Evolutionary conservation across 2,797 vertebrate genomes (phyloP).

Genomic region (Amphiprion clarkii): DNA sequence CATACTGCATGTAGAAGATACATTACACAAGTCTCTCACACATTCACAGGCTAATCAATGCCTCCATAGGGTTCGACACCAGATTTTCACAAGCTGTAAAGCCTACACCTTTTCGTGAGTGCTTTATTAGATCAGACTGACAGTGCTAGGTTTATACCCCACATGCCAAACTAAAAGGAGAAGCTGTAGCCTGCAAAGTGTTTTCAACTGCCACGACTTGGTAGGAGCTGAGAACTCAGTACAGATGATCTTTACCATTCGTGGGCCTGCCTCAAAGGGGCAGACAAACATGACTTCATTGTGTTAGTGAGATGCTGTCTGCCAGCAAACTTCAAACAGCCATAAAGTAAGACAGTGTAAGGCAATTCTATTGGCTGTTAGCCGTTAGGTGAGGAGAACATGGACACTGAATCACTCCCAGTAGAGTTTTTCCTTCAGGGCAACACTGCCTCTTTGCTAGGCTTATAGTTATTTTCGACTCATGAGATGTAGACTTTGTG

Average conservation of each 20-base stretch:
- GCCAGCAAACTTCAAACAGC: neutral
- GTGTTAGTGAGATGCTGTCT: neutral
- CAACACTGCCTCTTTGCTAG: neutral
- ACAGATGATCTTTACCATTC: conserved; percentile 6
- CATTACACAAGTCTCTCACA: neutral
- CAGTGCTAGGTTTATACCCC: too few species aligned
- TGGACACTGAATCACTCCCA: conserved; percentile 26
- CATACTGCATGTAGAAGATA: conserved; percentile 12
- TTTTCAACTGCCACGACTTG: conserved; percentile 21
- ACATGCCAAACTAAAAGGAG: too few species aligned
- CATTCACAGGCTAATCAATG: conserved; percentile 12
- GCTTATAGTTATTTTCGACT: too few species aligned
- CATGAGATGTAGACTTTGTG: too few species aligned
- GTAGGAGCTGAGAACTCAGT: neutral
- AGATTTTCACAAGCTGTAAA: conserved; percentile 25
- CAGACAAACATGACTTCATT: neutral
- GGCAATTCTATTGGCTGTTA: neutral
- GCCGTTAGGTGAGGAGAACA: conserved; percentile 11
- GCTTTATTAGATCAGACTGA: neutral
- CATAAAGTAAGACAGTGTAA: neutral
- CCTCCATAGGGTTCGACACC: conserved; percentile 8
- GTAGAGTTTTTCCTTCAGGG: neutral
- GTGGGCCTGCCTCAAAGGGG: neutral
- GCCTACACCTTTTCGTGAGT: neutral
- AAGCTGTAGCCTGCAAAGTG: neutral